phyloP scores from a whole-genome alignment of 2,888 invertebrate species.

The Oxytorus armatus region DNA sequence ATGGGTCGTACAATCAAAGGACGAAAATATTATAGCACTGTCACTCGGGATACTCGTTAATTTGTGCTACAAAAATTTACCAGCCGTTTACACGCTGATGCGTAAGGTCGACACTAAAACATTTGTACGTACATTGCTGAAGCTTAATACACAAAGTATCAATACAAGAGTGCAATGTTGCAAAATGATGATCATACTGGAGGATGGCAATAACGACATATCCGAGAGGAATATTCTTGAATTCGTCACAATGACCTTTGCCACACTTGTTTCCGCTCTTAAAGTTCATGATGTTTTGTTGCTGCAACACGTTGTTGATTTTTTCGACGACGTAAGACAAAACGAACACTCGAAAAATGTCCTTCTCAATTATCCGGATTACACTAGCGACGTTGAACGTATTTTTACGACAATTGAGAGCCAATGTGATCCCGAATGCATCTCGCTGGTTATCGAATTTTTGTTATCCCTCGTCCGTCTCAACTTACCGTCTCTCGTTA shows the following conservation, averaged over 20 bases:
- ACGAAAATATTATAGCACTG: slow-evolving; percentile 85
- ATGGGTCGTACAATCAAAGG: slow-evolving; percentile 87
- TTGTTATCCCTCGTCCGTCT: slow-evolving; percentile 84
- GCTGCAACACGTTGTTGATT: slow-evolving; percentile 86
- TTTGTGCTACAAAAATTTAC: slow-evolving; percentile 91
- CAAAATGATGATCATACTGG: slow-evolving; percentile 86
- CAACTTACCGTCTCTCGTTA: slow-evolving; percentile 82
- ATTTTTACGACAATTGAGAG: slow-evolving; percentile 81
- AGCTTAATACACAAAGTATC: slow-evolving; percentile 84
- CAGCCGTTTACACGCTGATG: slow-evolving; percentile 90
- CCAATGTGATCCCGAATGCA: slow-evolving; percentile 84
- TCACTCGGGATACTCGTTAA: slow-evolving; percentile 91
- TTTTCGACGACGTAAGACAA: slow-evolving; percentile 85
- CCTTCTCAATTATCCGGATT: slow-evolving; percentile 80
- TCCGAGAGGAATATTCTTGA: slow-evolving; percentile 85
- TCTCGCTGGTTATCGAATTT: slow-evolving; percentile 85
- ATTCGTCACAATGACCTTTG: slow-evolving; percentile 85
- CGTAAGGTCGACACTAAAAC: slow-evolving; percentile 90
- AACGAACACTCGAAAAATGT: slow-evolving; percentile 80
- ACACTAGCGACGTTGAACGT: slow-evolving; percentile 81
- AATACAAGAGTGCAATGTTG: slow-evolving; percentile 84
- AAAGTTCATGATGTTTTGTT: slow-evolving; percentile 84
- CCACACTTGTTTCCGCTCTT: slow-evolving; percentile 84
- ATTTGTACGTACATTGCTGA: slow-evolving; percentile 88
- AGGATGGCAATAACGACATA: slow-evolving; percentile 85